These are phyloP conservation scores for Hippocampus guttulatus DNA, from an alignment of 2,113 vertebrate species.

Conservation along the genomic window DNA sequence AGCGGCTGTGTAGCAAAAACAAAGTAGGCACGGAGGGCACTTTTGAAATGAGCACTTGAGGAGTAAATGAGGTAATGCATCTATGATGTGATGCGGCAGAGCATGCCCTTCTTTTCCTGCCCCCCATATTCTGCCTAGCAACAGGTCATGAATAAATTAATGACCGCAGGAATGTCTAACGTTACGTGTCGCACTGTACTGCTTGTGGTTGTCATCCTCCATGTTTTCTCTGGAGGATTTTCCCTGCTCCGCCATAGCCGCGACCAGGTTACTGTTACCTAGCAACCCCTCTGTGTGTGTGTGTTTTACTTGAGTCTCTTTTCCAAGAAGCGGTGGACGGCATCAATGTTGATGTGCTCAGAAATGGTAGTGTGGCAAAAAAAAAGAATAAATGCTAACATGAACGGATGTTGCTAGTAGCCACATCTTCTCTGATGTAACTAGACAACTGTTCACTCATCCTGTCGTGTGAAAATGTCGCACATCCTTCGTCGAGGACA, in stretches of 20 bases:
- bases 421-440: too few relatives aligned
- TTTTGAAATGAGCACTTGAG: too few relatives aligned
- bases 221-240: slow-evolving; percentile 42
- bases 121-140: not conserved
- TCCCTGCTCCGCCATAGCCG: slow-evolving; percentile 42
- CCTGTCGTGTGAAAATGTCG: slow-evolving; percentile 29
- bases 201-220: not conserved
- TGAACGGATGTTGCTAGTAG: not conserved
- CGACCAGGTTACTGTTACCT: slow-evolving; percentile 64
- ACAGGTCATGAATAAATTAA: not conserved
- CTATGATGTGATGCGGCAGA: too few relatives aligned
- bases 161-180: not conserved
- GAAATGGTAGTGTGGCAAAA: not conserved
- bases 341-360: not conserved
- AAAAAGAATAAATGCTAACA: not conserved
- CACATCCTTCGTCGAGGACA: slow-evolving; percentile 29
- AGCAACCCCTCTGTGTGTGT: slow-evolving; percentile 54
- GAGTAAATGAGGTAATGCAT: too few relatives aligned
- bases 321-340: slow-evolving; percentile 31
- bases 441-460: slow-evolving; percentile 6
- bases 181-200: not conserved
- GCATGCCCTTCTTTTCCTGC: not conserved
- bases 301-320: not conserved
- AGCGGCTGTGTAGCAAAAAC: too few relatives aligned
- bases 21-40: too few relatives aligned